Evolutionary conservation across 2,113 vertebrate species (phyloP).

Genomic region (Dasyurus viverrinus): DNA sequence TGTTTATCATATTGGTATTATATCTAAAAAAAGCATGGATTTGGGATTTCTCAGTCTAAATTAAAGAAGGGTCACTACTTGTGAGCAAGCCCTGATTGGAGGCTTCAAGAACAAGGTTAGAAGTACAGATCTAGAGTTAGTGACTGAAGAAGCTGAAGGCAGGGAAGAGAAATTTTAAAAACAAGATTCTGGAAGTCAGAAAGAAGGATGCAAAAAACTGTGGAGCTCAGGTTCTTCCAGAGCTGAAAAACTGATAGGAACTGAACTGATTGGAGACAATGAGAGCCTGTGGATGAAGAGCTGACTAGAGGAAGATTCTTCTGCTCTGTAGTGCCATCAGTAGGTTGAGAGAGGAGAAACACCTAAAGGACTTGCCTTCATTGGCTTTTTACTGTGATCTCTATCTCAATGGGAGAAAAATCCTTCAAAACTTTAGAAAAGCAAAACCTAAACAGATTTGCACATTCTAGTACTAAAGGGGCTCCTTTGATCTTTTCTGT

Average conservation of each 20-base stretch:
- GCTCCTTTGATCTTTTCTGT: not conserved
- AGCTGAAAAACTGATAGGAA: not conserved
- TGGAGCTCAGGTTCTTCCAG: not conserved
- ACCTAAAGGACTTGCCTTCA: not conserved
- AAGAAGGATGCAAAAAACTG: not conserved
- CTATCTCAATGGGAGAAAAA: not conserved
- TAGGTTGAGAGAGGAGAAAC: not conserved
- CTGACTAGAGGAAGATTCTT: not conserved
- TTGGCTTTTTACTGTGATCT: not conserved
- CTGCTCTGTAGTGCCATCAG: not conserved
- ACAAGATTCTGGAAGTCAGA: not conserved
- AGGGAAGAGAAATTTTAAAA: not conserved
- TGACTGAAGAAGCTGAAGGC: not conserved
- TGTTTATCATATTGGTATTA: not conserved
- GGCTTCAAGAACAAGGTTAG: not conserved
- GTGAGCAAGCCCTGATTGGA: not conserved
- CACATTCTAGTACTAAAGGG: not conserved
- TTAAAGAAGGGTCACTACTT: not conserved
- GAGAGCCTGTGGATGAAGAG: not conserved
- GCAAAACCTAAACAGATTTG: not conserved
- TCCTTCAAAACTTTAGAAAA: not conserved
- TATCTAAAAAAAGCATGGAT: not conserved
- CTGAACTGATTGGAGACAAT: not conserved
- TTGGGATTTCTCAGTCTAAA: not conserved
- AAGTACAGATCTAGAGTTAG: not conserved